phyloP scores from a whole-genome alignment of 64 coral and sea anemone genomes.

The Hydrozoanthus tunicans region DNA sequence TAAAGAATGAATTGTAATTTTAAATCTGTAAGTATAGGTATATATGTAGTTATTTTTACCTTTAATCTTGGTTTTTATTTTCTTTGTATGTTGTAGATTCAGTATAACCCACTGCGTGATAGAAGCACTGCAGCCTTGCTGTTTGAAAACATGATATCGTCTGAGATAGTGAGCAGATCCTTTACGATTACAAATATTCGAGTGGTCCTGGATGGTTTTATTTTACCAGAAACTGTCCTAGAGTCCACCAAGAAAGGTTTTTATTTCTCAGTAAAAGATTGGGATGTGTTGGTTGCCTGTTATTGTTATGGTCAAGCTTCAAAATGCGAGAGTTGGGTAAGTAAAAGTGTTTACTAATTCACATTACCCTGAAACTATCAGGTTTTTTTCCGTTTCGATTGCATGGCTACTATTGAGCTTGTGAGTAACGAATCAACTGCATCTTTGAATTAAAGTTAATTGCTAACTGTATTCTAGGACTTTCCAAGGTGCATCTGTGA shows the following conservation, averaged over 20 bases:
- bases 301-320: conserved; percentile 89
- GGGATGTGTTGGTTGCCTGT: conserved; percentile 71
- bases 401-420: too few species aligned
- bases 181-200: conserved; percentile 89
- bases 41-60: too few species aligned
- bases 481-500: conserved; percentile 78
- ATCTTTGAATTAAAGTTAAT: neutral
- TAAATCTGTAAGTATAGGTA: too few species aligned
- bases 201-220: conserved; percentile 71
- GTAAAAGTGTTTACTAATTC: neutral
- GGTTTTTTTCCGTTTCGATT: neutral
- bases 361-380: neutral
- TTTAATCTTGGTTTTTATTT: too few species aligned
- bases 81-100: neutral
- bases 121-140: neutral
- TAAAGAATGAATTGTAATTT: too few species aligned
- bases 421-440: too few species aligned
- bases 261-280: conserved; percentile 84
- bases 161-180: neutral
- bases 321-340: conserved; percentile 70
- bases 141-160: neutral
- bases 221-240: conserved; percentile 18
- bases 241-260: conserved; percentile 58
- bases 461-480: conserved; percentile 20
- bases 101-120: conserved; percentile 3